Evolutionary conservation across 1,140 invertebrate genomes (phyloP).

Genomic region (Episyrphus balteatus): DNA sequence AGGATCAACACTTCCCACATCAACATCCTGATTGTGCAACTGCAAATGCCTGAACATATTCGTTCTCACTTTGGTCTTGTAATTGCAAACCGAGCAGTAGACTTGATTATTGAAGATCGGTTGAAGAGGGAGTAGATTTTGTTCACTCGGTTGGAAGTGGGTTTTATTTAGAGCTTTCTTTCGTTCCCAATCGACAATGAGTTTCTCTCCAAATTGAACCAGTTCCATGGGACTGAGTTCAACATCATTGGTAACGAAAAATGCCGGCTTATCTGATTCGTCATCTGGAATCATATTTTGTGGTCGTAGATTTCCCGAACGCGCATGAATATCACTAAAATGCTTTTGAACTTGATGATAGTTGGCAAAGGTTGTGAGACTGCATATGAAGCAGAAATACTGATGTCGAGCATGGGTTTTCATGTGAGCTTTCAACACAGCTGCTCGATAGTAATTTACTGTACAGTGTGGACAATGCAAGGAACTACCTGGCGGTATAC

Average conservation of each 20-base stretch:
- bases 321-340: constrained; percentile 45
- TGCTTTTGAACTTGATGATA: constrained; percentile 38
- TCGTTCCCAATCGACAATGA: constrained; percentile 4
- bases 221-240: constrained; percentile 11
- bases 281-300: neutral
- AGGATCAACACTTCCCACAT: constrained; percentile 49
- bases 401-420: constrained; percentile 37
- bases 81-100: constrained; percentile 54
- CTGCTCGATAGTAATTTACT: constrained; percentile 43
- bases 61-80: constrained; percentile 58
- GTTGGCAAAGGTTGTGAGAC: constrained; percentile 7
- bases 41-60: constrained; percentile 64
- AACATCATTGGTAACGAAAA: constrained; percentile 41
- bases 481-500: too few relatives aligned
- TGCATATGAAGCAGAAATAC: constrained; percentile 26
- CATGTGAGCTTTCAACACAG: constrained; percentile 12
- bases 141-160: constrained; percentile 46
- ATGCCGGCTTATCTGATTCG: constrained; percentile 3
- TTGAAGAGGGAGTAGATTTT: constrained; percentile 49
- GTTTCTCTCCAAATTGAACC: constrained; percentile 13
- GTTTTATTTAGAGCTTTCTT: constrained; percentile 21
- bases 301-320: constrained; percentile 11
- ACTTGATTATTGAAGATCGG: constrained; percentile 52
- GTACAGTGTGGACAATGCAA: constrained; percentile 36
- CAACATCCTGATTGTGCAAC: constrained; percentile 49